A percentile compares a stretch with the other conserved stretches of the same genome.
These are phyloP conservation scores for Liodrosophila aerea DNA, from an alignment of 2,888 invertebrate species.

Conservation along the genomic window DNA sequence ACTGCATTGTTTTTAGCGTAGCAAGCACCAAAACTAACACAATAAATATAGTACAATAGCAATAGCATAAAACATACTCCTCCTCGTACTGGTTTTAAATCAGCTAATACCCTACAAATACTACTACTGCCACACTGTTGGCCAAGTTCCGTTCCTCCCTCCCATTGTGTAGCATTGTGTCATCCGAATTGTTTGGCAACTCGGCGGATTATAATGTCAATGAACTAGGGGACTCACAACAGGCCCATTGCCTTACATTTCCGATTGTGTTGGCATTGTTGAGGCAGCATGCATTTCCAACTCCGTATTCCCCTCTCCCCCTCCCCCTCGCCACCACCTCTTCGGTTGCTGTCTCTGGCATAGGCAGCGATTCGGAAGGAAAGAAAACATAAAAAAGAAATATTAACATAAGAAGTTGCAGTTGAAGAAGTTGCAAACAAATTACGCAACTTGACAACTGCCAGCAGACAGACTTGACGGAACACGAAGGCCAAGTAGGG, in stretches of 20 bases:
- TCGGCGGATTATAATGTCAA: constrained; percentile 58
- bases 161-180: constrained; percentile 19
- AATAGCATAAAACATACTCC: too few relatives aligned
- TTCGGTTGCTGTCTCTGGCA: too few relatives aligned
- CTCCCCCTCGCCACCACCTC: background rate
- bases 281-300: constrained; percentile 24
- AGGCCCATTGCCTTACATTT: constrained; percentile 69
- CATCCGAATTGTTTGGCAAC: constrained; percentile 34
- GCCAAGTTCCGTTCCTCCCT: constrained; percentile 19
- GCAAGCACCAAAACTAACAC: too few relatives aligned
- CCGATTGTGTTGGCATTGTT: constrained; percentile 59
- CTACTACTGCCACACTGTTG: too few relatives aligned
- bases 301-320: constrained; percentile 10
- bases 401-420: constrained; percentile 41
- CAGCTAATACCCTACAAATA: too few relatives aligned
- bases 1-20: too few relatives aligned
- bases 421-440: constrained; percentile 68
- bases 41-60: too few relatives aligned
- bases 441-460: constrained; percentile 68
- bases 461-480: constrained; percentile 1
- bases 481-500: constrained; percentile 9
- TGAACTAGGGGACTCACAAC: constrained; percentile 39
- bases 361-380: constrained; percentile 42
- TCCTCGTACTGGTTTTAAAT: too few relatives aligned
- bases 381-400: constrained; percentile 43